A percentile compares a stretch with the other conserved stretches of the same genome.
Evolutionary conservation across 2,797 vertebrate genomes (phyloP).

Genomic region (Crotalus adamanteus): DNA sequence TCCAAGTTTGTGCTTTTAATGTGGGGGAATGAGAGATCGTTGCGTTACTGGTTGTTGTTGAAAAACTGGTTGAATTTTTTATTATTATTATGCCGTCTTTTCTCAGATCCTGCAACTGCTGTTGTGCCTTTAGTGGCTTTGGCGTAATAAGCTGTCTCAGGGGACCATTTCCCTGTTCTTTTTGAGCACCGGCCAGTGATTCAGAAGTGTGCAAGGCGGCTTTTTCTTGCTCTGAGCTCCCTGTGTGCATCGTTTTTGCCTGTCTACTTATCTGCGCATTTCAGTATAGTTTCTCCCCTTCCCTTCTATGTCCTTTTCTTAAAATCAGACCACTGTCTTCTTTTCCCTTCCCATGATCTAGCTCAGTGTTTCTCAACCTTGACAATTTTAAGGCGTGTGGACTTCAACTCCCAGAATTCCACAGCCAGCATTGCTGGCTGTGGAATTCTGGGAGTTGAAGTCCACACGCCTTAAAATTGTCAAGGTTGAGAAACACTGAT

Average conservation of each 20-base stretch:
- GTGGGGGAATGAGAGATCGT: slow-evolving; percentile 30
- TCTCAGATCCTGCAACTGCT: background rate
- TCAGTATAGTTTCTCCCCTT: slow-evolving; percentile 52
- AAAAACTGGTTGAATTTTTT: background rate
- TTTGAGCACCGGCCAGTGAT: background rate
- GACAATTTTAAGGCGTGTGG: too few species aligned
- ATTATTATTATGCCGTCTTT: too few species aligned
- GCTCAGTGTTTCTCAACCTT: too few species aligned
- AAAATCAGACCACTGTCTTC: slow-evolving; percentile 50
- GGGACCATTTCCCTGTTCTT: background rate
- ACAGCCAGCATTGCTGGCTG: too few species aligned
- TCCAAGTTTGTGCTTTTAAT: slow-evolving; percentile 45
- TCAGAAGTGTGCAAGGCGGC: background rate
- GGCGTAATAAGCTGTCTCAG: background rate
- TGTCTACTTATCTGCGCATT: slow-evolving; percentile 10
- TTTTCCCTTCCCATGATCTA: slow-evolving; percentile 38
- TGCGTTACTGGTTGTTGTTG: slow-evolving; percentile 43
- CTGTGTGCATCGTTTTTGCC: background rate
- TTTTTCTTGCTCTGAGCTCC: background rate
- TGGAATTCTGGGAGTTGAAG: too few species aligned
- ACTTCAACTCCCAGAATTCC: too few species aligned
- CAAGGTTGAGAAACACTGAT: too few species aligned
- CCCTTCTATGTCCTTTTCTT: slow-evolving; percentile 59
- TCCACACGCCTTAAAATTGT: too few species aligned
- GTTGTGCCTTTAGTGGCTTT: background rate